These are phyloP conservation scores for Xiphophorus maculatus DNA, from an alignment of 2,113 vertebrate genomes.

Conservation along the genomic window DNA sequence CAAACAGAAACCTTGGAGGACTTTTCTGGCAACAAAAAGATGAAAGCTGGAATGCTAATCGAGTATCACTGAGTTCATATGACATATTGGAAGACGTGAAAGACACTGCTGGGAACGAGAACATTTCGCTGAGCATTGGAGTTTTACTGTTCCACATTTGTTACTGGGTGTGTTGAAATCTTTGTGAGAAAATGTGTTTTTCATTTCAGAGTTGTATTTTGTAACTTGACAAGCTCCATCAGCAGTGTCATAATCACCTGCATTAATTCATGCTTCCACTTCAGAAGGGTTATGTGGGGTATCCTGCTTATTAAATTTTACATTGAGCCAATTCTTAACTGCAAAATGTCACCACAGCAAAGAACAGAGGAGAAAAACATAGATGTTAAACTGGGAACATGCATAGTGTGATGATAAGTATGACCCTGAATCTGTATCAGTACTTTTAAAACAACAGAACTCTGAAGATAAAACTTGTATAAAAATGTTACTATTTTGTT, in stretches of 20 bases:
- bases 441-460: neutral
- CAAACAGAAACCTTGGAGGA: constrained; percentile 10
- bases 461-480: constrained; percentile 11
- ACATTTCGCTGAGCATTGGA: neutral
- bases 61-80: constrained; percentile 46
- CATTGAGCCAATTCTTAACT: neutral
- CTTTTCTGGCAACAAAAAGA: constrained; percentile 36
- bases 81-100: constrained; percentile 1
- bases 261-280: constrained; percentile 29
- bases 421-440: neutral
- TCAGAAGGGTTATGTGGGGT: neutral
- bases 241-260: neutral
- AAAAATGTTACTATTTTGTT: neutral
- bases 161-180: constrained; percentile 2
- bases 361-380: constrained; percentile 22
- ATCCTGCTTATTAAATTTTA: neutral
- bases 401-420: neutral
- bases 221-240: constrained; percentile 6
- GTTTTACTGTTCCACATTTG: constrained; percentile 1
- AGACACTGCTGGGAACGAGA: constrained; percentile 12
- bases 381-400: neutral
- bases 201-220: constrained; percentile 21
- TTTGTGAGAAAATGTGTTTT: neutral
- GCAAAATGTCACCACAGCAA: neutral
- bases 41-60: constrained; percentile 25